Evolutionary conservation across 2,797 vertebrate genomes (phyloP), one percentile per base, ranked within the genome.

Genomic region (Myotis planiceps): DNA sequence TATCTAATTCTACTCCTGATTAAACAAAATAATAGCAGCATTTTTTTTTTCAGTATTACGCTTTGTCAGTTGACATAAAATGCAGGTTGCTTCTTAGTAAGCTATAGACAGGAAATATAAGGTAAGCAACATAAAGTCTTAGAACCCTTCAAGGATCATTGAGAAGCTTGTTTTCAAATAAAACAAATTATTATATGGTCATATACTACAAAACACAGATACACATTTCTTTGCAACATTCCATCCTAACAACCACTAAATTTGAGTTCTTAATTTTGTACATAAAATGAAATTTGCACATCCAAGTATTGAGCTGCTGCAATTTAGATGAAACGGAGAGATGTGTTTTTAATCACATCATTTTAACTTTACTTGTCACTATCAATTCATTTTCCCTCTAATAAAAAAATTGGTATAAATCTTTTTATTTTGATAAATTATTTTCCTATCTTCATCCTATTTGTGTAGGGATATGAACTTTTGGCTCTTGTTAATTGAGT

Each of bases 21-120:
- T 95, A 92, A 80, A 94, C 27, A 9, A 90, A 92, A 49, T 6
- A 80, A 34, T 55, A 90, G 45, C 18, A 66, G 49, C 51, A 65
- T 37, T 55, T 92, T 37, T 55, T 92, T 37, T 65, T 81, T 69
- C 63, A 90, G 27, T 51, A 12, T 75, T 88, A 82, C 65, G 74
- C 84, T 72, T 90, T 83, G 71, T 66, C 71, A 45, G 23, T 45
- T 66, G 69, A 42, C 0, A 71, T 5, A 12, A 96, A 95, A 86
- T 83, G 39, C 32, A n/a, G 0, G 45, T 55, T 80, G 47, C 1
- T 94, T 90, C 58, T 80, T 84, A 68, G 39, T 39, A 58, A 65
- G 23, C 45, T 82, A 51, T 14, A 92, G 78, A 60, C 6, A 65
- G 55, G 76, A 60, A 27, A 37, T 42, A 74, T 14, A 82, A 81